These are phyloP conservation scores for Pan troglodytes DNA, from an alignment of 2,113 vertebrate genomes.

Conservation along the genomic window NHGRI_mPanTro3-v2.1_pri NC_072408.2:79013001-79013500, in stretches of 20 bases:
- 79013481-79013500: not conserved
- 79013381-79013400: not conserved
- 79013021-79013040: not conserved
- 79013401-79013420: not conserved
- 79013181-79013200: slow-evolving; percentile 29
- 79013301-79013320: not conserved
- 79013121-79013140: not conserved
- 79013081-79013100: not conserved
- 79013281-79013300: not conserved
- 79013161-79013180: not conserved
- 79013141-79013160: not conserved
- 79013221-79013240: not conserved
- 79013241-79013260: not conserved
- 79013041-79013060: not conserved
- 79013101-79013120: not conserved
- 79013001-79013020: not conserved
- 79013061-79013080: not conserved
- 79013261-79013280: not conserved
- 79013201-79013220: not conserved
- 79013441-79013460: not conserved
- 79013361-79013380: not conserved
- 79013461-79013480: not conserved
- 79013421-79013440: not conserved
- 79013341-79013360: not conserved
- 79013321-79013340: not conserved